These are phyloP conservation scores for Torymus tubicola DNA, from an alignment of 2,888 invertebrate species.

Conservation along the genomic window DNA sequence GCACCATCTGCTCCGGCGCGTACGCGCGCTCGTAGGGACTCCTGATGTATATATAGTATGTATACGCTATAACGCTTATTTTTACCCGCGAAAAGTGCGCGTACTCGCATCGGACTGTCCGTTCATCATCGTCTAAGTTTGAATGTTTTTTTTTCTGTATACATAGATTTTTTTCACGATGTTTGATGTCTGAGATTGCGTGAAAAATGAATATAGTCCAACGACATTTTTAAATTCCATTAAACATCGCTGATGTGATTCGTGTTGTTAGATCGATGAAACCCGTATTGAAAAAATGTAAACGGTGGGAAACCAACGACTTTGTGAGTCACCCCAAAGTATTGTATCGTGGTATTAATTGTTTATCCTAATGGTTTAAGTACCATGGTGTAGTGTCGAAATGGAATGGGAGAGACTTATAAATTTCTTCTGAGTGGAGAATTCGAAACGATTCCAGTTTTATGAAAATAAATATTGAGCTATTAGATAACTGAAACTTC, in stretches of 20 bases:
- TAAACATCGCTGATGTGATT: background rate
- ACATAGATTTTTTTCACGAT: slow-evolving; percentile 3
- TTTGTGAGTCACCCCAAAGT: no score
- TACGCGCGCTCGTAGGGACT: background rate
- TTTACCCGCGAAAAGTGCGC: slow-evolving; percentile 33
- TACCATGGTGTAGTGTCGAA: no score
- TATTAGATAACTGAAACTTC: no score
- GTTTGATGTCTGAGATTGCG: background rate
- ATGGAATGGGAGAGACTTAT: no score
- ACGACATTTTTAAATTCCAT: slow-evolving; percentile 20
- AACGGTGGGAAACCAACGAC: no score
- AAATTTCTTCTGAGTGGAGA: no score
- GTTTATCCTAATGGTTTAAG: no score
- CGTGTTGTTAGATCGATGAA: slow-evolving; percentile 26
- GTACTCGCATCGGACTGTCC: slow-evolving; percentile 1
- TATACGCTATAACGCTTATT: slow-evolving; percentile 18
- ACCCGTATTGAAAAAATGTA: background rate
- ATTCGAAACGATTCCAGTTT: no score
- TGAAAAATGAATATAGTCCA: slow-evolving; percentile 31
- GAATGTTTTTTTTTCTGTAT: background rate
- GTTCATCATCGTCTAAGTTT: background rate
- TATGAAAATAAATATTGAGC: no score
- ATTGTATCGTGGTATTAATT: no score
- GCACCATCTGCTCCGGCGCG: slow-evolving; percentile 44
- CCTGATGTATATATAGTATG: no score